These are phyloP conservation scores for Gallinago paraguaiae DNA, from an alignment of 2,113 vertebrate species.

Conservation along the genomic window DNA sequence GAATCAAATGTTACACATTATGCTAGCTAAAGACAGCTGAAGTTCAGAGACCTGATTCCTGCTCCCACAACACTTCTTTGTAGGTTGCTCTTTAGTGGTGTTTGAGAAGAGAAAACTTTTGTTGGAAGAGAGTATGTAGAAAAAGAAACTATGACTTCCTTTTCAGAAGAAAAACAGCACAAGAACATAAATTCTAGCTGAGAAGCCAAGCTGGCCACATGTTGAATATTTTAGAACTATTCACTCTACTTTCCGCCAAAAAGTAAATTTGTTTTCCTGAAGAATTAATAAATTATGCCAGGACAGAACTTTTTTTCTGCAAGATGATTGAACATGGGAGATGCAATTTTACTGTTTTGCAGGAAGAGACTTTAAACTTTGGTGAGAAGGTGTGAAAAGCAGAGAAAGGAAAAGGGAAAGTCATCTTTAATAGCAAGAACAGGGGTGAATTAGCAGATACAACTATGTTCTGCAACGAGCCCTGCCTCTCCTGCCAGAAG, in stretches of 20 bases:
- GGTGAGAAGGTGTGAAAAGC: not conserved
- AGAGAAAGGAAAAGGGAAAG: not conserved
- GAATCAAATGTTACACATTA: not conserved
- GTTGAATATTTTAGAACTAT: not conserved
- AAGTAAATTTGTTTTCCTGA: not conserved
- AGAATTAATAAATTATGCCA: not conserved
- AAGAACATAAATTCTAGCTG: not conserved
- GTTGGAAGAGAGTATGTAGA: not conserved
- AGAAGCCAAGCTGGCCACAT: not conserved
- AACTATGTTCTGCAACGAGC: rapidly evolving
- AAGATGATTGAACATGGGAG: not conserved
- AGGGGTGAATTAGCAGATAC: not conserved
- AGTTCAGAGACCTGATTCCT: not conserved
- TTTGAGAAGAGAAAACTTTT: not conserved
- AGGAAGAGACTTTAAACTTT: not conserved
- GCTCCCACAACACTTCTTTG: not conserved
- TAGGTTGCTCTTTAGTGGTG: not conserved
- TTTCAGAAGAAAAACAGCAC: not conserved
- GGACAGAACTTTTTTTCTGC: not conserved
- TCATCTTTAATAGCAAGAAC: not conserved
- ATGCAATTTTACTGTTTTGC: not conserved
- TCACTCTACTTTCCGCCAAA: not conserved
- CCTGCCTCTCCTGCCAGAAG: not conserved
- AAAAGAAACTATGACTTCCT: not conserved
- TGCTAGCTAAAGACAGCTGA: not conserved